phyloP scores from a whole-genome alignment of 2,888 invertebrate species.

The Mesochorus sp. region DNA sequence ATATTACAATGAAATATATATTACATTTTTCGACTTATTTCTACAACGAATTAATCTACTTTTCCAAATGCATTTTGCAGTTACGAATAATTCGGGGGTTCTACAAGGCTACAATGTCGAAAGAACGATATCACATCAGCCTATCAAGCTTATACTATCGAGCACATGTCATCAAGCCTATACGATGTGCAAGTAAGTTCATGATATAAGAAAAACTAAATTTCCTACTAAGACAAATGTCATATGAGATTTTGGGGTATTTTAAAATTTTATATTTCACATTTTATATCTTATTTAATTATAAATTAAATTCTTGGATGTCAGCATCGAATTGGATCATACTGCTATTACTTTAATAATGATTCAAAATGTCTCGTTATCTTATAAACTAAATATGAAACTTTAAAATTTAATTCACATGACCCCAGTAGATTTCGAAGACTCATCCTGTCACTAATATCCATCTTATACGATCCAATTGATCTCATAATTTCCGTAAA shows the following conservation, averaged over 20 bases:
- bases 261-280: too few relatives aligned
- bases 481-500: too few relatives aligned
- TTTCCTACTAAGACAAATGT: background rate
- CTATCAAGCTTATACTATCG: constrained; percentile 87
- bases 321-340: background rate
- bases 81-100: constrained; percentile 51
- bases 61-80: constrained; percentile 35
- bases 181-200: constrained; percentile 79
- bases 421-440: too few relatives aligned
- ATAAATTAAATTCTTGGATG: background rate
- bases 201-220: background rate
- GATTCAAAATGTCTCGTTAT: background rate
- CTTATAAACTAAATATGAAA: background rate
- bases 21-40: background rate
- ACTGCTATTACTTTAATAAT: background rate
- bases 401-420: background rate
- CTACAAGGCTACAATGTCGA: constrained; percentile 79
- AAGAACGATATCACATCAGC: constrained; percentile 83
- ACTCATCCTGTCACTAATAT: too few relatives aligned
- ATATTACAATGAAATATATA: constrained; percentile 7
- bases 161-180: constrained; percentile 93
- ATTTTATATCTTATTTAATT: too few relatives aligned
- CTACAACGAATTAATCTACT: too few relatives aligned
- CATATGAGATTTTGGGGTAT: too few relatives aligned
- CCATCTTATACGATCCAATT: too few relatives aligned